These are phyloP conservation scores for Eucriotettix oculatus DNA, from an alignment of 2,888 invertebrate species.

Conservation along the genomic window DNA sequence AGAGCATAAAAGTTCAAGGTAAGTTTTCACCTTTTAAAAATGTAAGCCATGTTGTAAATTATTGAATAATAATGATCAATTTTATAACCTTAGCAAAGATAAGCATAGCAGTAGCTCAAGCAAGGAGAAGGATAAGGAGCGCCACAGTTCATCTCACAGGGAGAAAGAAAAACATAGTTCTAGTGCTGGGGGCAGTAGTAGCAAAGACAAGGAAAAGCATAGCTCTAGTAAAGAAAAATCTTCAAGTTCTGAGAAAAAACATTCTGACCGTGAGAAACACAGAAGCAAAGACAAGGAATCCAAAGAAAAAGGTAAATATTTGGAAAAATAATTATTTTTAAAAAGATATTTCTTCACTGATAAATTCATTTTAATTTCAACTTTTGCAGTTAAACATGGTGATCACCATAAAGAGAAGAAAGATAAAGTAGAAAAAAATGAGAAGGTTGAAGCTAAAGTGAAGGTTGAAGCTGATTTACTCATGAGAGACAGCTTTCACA, in stretches of 20 bases:
- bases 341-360: no score
- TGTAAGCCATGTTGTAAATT: not conserved
- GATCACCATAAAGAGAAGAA: conserved; percentile 6
- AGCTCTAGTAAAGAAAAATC: conserved; percentile 28
- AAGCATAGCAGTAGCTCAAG: conserved; percentile 18
- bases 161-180: conserved; percentile 26
- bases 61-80: not conserved
- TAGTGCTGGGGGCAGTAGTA: conserved; percentile 13
- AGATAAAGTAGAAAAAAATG: conserved; percentile 18
- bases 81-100: not conserved
- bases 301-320: conserved; percentile 5
- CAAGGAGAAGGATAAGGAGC: conserved; percentile 17
- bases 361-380: no score
- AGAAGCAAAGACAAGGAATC: conserved; percentile 5
- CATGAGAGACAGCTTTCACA: not conserved
- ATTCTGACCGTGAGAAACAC: conserved; percentile 5
- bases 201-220: conserved; percentile 27
- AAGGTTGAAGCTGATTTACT: not conserved
- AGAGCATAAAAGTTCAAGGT: conserved; percentile 15
- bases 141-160: conserved; percentile 16
- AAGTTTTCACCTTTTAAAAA: not conserved
- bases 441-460: conserved; percentile 1
- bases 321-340: not conserved
- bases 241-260: conserved; percentile 9
- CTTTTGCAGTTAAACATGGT: conserved; percentile 5